These are phyloP conservation scores for Prionace glauca DNA, from an alignment of 2,797 vertebrate genomes.

Conservation along the genomic window DNA sequence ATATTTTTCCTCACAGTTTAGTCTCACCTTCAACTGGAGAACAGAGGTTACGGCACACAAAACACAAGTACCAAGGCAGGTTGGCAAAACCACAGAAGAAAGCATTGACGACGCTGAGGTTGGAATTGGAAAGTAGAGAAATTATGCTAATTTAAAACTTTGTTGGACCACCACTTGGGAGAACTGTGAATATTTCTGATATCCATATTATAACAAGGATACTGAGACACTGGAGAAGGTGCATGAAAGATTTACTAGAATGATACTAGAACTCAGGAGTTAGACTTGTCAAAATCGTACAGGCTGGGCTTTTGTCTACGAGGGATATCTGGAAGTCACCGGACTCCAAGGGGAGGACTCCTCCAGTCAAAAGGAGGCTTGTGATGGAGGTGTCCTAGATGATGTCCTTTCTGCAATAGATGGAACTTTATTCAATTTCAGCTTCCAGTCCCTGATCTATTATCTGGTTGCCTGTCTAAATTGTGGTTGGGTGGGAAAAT, in stretches of 20 bases:
- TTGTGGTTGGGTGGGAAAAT: too few species aligned
- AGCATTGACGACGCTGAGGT: not conserved
- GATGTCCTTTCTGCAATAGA: too few species aligned
- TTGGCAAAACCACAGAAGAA: not conserved
- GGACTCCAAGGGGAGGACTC: too few species aligned
- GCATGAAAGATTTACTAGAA: not conserved
- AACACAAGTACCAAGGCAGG: not conserved
- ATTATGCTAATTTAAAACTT: not conserved
- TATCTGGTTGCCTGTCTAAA: too few species aligned
- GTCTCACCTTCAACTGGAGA: not conserved
- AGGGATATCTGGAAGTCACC: too few species aligned
- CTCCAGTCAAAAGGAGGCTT: too few species aligned
- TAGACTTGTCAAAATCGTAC: not conserved
- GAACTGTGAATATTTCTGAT: not conserved
- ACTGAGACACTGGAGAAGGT: not conserved
- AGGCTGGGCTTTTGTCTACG: too few species aligned
- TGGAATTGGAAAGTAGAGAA: not conserved
- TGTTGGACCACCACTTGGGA: not conserved
- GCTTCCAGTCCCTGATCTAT: too few species aligned
- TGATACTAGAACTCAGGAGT: not conserved
- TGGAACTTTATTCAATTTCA: too few species aligned
- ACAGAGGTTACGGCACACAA: not conserved
- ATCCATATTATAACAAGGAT: not conserved
- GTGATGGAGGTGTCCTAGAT: too few species aligned
- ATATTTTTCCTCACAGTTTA: not conserved